These are phyloP conservation scores for Sitta carolinensis DNA, from an alignment of 2,797 vertebrate species.

Conservation along the genomic window DNA sequence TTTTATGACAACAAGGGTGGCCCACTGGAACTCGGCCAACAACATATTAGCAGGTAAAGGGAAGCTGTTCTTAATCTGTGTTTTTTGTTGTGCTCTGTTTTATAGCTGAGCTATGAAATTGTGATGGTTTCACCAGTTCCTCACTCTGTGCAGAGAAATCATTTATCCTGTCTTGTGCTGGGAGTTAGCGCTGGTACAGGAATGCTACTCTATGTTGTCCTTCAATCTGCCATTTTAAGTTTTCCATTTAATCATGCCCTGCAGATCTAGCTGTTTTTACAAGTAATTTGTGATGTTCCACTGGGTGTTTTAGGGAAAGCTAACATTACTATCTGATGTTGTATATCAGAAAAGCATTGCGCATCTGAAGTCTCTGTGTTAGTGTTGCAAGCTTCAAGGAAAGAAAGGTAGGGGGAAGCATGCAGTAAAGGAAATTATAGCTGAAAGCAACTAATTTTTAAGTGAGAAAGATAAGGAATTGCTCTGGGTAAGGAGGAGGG, in stretches of 20 bases:
- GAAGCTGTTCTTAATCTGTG: neutral
- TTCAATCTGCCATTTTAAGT: neutral
- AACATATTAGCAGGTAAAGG: neutral
- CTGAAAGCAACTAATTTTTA: neutral
- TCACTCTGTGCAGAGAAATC: neutral
- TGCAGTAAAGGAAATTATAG: neutral
- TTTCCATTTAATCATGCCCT: neutral
- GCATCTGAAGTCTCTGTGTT: neutral
- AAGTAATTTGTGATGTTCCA: neutral
- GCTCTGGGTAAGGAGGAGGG: neutral
- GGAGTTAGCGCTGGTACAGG: neutral
- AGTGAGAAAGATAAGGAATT: neutral
- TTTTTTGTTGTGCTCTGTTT: neutral
- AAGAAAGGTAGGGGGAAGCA: neutral
- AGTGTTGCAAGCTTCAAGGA: neutral
- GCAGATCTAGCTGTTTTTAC: neutral
- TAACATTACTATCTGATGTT: neutral
- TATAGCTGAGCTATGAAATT: neutral
- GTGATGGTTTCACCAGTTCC: neutral
- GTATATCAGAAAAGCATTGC: neutral
- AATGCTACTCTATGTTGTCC: neutral
- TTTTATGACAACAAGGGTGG: neutral
- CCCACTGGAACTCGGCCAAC: neutral
- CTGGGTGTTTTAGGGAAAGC: neutral
- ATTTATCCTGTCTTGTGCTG: neutral